Percentiles rank a stretch among this genome's conserved stretches.
phyloP scores from a whole-genome alignment of 2,888 invertebrate species.

The Mythimna vitellina region DNA sequence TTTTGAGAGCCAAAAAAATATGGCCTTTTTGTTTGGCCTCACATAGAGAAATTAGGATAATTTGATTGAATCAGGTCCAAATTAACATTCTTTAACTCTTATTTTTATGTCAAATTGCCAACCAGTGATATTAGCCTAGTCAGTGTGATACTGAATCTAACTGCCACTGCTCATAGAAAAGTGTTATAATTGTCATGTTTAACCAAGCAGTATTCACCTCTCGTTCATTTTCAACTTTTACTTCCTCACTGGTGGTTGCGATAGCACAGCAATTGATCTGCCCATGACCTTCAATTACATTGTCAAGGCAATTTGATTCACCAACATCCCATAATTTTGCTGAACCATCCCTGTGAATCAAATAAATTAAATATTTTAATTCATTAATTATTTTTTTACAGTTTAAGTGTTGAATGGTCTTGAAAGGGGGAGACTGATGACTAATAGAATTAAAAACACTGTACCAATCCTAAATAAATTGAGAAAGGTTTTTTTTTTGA shows the following conservation, averaged over 20 bases:
- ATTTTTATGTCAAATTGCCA: too few species aligned
- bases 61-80: too few species aligned
- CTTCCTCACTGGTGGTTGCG: conserved; percentile 75
- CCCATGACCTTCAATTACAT: conserved; percentile 87
- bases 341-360: conserved; percentile 91
- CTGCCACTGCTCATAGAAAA: background rate
- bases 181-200: background rate
- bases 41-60: too few species aligned
- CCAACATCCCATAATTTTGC: conserved; percentile 93
- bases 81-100: too few species aligned
- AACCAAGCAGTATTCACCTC: conserved; percentile 76
- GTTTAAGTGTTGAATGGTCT: background rate
- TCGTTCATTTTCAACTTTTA: conserved; percentile 81
- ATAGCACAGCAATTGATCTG: conserved; percentile 91
- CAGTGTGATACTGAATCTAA: background rate
- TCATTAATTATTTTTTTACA: too few species aligned
- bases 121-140: too few species aligned
- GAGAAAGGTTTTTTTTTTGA: too few species aligned
- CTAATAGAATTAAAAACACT: background rate
- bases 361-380: background rate
- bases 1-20: too few species aligned
- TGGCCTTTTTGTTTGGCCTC: too few species aligned
- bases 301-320: conserved; percentile 89
- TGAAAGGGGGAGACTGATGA: background rate
- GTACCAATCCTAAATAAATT: background rate